Evolutionary conservation across 1,140 invertebrate genomes (phyloP), one percentile per base, ranked within the genome.

Genomic region (Matsumurasca onukii): DNA sequence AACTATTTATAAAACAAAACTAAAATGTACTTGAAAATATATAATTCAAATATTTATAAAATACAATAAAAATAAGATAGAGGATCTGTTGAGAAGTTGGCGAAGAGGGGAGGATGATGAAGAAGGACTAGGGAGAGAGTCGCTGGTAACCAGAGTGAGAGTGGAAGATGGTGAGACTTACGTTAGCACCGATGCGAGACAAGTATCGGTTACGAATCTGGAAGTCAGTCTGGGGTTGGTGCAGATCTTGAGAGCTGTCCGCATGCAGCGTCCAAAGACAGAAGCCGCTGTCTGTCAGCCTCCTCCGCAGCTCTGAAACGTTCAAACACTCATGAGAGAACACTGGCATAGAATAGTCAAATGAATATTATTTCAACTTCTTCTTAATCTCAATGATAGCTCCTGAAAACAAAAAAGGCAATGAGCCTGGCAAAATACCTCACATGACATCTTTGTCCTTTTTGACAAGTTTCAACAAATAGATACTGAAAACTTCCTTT

Each of bases 181-280:
- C 67, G 30, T 61, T 68, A 30, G 67, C 67, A 31, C 67, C 67
- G 20, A 68, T 68, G 5, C 67, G 57, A 49, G 83, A 82, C 30
- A 88, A 76, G 74, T 87, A 88, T 69, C 86, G 80, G 78, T 87
- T 88, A 68, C 86, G 79, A 69, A 88, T 86, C 66, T 82, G 80
- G 71, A 85, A 86, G 69, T 86, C 85, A n/a, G 86, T 85, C 61
- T 83, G 82, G 0, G 85, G 80, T 65, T 82, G 82, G 29, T 84
- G 70, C 20, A 84, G 71, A 76, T 84, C 84, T 49, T 83, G 81
- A 1, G 80, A 79, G 1, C 82, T 82, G 15, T 84, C 78, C 83
- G 0, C 79, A 78, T 31, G 79, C 78, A 0, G 79, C 80, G 31
- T 79, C 82, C 17, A 78, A 73, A 2, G 81, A 77, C 31, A 86